Evolutionary conservation across 2,888 invertebrate genomes (phyloP).

Genomic region (Taphrorychus bicolor): DNA sequence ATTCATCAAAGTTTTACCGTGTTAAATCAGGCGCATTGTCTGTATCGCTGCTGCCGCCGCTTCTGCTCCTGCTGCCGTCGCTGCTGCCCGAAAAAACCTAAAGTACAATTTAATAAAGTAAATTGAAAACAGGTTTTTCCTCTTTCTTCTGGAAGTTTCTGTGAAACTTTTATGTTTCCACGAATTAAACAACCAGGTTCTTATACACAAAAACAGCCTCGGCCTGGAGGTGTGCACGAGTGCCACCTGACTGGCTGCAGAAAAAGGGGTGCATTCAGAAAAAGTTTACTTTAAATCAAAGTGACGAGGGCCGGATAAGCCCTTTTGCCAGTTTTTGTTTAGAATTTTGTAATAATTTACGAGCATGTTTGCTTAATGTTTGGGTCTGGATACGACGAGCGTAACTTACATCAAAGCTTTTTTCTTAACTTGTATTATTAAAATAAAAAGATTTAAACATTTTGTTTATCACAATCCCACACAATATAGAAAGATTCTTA

Average conservation of each 20-base stretch:
- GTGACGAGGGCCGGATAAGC: conserved; percentile 9
- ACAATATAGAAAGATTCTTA: too few relatives aligned
- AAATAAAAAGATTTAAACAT: too few relatives aligned
- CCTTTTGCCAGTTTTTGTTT: not conserved
- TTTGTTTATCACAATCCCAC: too few relatives aligned
- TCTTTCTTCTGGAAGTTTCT: conserved; percentile 1
- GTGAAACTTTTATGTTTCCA: not conserved
- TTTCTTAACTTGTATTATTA: too few relatives aligned
- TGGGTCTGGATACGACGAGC: not conserved
- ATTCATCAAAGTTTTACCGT: conserved; percentile 37
- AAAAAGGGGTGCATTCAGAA: not conserved
- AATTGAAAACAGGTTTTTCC: conserved; percentile 23
- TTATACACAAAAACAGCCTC: not conserved
- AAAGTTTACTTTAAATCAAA: conserved; percentile 10
- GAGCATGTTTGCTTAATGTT: not conserved
- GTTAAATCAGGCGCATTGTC: conserved; percentile 36
- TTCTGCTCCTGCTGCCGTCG: not conserved
- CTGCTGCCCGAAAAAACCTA: conserved; percentile 11
- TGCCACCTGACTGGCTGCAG: too few relatives aligned
- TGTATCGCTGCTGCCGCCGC: conserved; percentile 16
- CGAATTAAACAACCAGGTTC: not conserved
- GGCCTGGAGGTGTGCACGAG: too few relatives aligned
- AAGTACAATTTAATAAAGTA: conserved; percentile 35
- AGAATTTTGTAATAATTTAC: not conserved
- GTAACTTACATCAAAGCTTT: too few relatives aligned